Base-by-base conservation (phyloP, 2,888 invertebrate genomes). In the Allygus modestus region DNA sequence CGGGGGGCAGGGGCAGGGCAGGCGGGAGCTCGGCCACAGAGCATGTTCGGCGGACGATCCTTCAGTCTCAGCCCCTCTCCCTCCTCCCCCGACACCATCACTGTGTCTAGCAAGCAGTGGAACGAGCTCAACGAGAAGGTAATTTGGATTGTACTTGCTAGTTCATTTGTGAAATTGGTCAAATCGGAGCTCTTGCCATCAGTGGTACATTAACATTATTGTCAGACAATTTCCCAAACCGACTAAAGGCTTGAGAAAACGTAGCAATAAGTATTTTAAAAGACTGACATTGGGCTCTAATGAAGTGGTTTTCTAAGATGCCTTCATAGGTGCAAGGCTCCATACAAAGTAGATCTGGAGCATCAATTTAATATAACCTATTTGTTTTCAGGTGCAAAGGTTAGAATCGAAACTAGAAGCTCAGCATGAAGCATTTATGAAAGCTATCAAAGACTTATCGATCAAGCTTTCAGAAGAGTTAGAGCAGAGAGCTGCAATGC, bases 401-500 rank as follows among this genome's bases (percentile, higher is more conserved):
- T 51, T 86, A 51, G 87, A 87, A 79, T 41, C 71, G 17, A 90
- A 92, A 82, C 89, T 94, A 87, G 93, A 93, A 89, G 92, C 92
- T 88, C 93, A 94, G 89, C 91, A 92, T 87, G 91, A 92, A 54
- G 91, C 91, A 87, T 92, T 93, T 90, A 93, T 92, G 87, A 91
- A 92, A 46, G 92, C 93, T 86, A 92, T 96, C 84, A 94, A 94
- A 84, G 94, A 95, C 75, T 90, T 96, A 86, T 91, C 92, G 85
- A 91, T 91, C 51, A 93, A 93, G 88, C 89, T 96, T 82, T 92
- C 92, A 77, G 91, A 92, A 77, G 95, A 95, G 90, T 91, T 92
- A 0, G 94, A 94, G 86, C 93, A 93, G 89, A 92, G 95, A 54
- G 92, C 92, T 87, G 90, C 93, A 85, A 89, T 96, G 86, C 94